Evolutionary conservation across 2,113 vertebrate genomes (phyloP).

Genomic region (Oreamnos americanus): DNA sequence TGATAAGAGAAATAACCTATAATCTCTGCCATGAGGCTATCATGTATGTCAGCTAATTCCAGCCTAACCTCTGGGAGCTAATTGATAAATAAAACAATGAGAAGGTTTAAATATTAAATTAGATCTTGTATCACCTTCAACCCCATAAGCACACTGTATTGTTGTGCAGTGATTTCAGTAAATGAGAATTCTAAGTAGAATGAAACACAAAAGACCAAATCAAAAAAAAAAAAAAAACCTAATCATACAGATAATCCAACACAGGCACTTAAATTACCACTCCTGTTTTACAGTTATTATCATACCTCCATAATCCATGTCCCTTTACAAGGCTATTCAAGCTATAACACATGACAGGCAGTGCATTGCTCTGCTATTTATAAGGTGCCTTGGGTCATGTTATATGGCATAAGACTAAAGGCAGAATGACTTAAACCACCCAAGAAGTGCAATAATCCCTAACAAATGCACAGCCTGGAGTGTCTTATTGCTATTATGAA

Average conservation of each 20-base stretch:
- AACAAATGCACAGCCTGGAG: conserved; percentile 75
- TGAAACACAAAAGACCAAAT: conserved; percentile 65
- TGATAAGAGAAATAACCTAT: neutral
- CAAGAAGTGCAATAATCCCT: conserved; percentile 76
- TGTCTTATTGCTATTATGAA: conserved; percentile 75
- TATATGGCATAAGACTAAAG: conserved; percentile 76
- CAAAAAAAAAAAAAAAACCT: neutral
- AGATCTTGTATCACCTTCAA: conserved; percentile 57
- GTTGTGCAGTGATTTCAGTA: conserved; percentile 56
- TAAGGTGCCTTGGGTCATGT: conserved; percentile 77
- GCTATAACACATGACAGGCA: conserved; percentile 73
- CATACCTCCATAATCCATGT: conserved; percentile 72
- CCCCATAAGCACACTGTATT: conserved; percentile 52
- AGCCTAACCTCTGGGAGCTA: conserved; percentile 47
- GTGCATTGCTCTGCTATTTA: conserved; percentile 71
- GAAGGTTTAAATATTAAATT: conserved; percentile 64
- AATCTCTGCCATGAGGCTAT: neutral
- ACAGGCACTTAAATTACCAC: conserved; percentile 69
- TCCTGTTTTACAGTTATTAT: conserved; percentile 70
- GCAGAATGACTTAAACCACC: conserved; percentile 74
- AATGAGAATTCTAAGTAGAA: conserved; percentile 70
- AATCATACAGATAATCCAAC: conserved; percentile 71
- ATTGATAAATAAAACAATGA: conserved; percentile 69
- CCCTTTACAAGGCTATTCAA: conserved; percentile 75
- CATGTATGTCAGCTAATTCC: neutral